Evolutionary conservation across 2,888 invertebrate species (phyloP), one percentile per base, ranked within the genome.

Genomic region (Alviniconcha strummeri): DNA sequence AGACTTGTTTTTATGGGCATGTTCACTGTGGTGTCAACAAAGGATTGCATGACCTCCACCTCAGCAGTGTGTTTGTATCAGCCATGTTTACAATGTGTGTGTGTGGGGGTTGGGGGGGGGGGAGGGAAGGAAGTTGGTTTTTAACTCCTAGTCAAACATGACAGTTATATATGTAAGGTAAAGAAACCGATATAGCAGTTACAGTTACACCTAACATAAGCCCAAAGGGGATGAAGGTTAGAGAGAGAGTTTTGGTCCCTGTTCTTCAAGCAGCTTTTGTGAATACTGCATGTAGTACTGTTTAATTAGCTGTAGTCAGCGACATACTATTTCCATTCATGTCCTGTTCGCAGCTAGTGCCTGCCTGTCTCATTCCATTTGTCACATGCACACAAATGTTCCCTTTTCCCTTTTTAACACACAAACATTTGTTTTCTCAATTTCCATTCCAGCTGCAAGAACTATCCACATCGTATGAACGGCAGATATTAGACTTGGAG

Each of bases 361-460:
- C 36, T 72, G 8, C 36, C 19, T 55, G 7, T 75, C 75, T 55
- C 52, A 9, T 17, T 75, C 75, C 54, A 11, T 75, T 15, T 75
- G 19, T 19, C 72, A 72, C 72, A 72, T 7, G 36, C 72, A 72
- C 36, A 36, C 36, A 36, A 19, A 72, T 4, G 6, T 36, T 36
- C 36, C 3, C 72, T 36, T 13, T 7, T 36, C 19, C 74, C 36
- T 74, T 19, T 74, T n/a, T 15, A 9, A n/a, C n/a, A 19, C n/a
- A 74, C 74, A 11, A 74, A 19, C 1, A 19, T 74, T n/a, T 1
- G n/a, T 9, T 52, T 74, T 36, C 36, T 36, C 36, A 36, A 36
- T 11, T 75, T 17, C 19, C 36, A 19, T 57, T 55, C 7, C 72
- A 85, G 93, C 91, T 93, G 56, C 88, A 91, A 85, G 92, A 92